These are phyloP conservation scores for Catharus minimus DNA, from an alignment of 2,113 vertebrate species.

Conservation along the genomic window DNA sequence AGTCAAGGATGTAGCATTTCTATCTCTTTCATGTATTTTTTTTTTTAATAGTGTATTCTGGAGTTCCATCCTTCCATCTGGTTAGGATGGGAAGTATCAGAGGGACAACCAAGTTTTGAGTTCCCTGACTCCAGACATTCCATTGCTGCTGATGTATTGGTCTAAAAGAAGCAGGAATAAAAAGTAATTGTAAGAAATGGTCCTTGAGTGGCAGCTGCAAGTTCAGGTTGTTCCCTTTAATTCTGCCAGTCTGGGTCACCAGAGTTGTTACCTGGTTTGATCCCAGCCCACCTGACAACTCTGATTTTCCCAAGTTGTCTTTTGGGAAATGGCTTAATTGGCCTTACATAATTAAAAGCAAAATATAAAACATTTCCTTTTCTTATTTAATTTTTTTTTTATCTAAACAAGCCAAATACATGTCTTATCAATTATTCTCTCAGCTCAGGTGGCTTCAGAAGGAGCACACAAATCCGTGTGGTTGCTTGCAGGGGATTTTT, in stretches of 20 bases:
- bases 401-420: background rate
- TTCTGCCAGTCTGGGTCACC: background rate
- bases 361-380: background rate
- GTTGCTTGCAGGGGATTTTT: background rate
- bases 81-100: background rate
- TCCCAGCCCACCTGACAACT: background rate
- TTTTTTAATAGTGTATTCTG: background rate
- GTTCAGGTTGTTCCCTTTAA: background rate
- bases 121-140: constrained; percentile 1
- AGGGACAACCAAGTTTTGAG: background rate
- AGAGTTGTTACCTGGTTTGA: background rate
- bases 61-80: background rate
- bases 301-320: background rate
- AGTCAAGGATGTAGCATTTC: background rate
- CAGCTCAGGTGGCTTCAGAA: background rate
- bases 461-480: background rate
- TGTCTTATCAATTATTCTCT: background rate
- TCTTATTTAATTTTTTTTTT: background rate
- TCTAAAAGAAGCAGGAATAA: constrained; percentile 22
- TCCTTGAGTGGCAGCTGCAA: background rate
- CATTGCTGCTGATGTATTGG: background rate
- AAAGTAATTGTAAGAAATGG: background rate
- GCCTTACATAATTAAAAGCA: background rate
- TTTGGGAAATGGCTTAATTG: background rate
- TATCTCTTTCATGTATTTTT: background rate